Percentiles rank a stretch among this genome's conserved stretches.
These are phyloP conservation scores for Bryconaethiops microstoma DNA, from an alignment of 2,797 vertebrate species.

Conservation along the genomic window DNA sequence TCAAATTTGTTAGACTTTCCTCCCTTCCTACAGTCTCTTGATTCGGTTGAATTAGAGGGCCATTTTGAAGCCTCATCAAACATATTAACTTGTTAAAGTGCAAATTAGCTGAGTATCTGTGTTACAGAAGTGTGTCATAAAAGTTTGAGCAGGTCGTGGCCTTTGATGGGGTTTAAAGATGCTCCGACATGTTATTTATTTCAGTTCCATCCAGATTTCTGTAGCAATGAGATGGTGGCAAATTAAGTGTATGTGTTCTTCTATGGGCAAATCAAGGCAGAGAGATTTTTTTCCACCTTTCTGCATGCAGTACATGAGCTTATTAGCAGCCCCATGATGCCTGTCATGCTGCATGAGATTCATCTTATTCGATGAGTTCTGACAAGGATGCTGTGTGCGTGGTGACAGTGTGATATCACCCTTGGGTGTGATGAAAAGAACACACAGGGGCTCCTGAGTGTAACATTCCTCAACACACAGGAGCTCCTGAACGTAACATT, in stretches of 20 bases:
- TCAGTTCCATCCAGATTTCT: not conserved
- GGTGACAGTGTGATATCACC: slow-evolving; percentile 24
- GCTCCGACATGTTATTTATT: not conserved
- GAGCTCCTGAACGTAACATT: too few relatives aligned
- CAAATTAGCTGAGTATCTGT: too few relatives aligned
- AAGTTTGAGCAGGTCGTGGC: too few relatives aligned
- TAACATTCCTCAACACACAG: slow-evolving; percentile 7
- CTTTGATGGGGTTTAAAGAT: not conserved
- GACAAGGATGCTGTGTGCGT: slow-evolving; percentile 23
- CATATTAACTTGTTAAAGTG: not conserved
- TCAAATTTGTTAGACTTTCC: too few relatives aligned
- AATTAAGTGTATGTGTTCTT: not conserved
- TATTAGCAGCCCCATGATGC: slow-evolving; percentile 11
- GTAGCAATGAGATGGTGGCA: not conserved
- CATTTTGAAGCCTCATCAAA: not conserved
- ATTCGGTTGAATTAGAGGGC: not conserved
- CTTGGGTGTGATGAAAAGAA: slow-evolving; percentile 25
- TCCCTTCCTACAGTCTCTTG: not conserved
- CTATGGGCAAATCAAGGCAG: not conserved
- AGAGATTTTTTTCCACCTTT: not conserved
- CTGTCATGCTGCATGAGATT: slow-evolving; percentile 1
- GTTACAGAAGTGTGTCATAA: too few relatives aligned
- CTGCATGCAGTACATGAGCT: not conserved
- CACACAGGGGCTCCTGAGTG: too few relatives aligned
- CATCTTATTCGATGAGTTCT: slow-evolving; percentile 29